These are phyloP conservation scores for Noctua comes DNA, from an alignment of 2,888 invertebrate species.

Conservation along the genomic window DNA sequence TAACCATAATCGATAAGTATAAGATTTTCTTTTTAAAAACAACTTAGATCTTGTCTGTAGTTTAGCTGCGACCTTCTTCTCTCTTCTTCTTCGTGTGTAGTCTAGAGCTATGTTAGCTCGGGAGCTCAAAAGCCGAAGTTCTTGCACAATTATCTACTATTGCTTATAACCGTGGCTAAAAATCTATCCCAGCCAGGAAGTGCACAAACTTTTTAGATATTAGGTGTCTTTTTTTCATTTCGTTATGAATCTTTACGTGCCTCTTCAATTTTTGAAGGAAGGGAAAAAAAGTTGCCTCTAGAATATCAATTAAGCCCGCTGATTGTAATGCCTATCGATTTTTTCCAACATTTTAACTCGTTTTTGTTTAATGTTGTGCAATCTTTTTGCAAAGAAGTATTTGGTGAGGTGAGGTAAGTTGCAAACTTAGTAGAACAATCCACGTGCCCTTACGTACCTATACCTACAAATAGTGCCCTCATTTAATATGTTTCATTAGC, in stretches of 20 bases:
- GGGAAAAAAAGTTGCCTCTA: not conserved
- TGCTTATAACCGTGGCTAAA: not conserved
- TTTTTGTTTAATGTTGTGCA: conserved; percentile 14
- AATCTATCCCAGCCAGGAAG: not conserved
- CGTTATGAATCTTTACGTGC: not conserved
- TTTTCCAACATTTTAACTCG: not conserved
- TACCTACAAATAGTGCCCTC: not conserved
- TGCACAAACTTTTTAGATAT: not conserved
- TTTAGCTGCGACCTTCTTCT: not conserved
- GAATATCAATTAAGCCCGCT: not conserved
- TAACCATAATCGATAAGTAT: no score
- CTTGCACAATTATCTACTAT: not conserved
- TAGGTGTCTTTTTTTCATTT: not conserved
- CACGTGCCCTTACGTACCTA: not conserved
- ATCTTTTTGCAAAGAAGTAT: not conserved
- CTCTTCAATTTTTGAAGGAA: not conserved
- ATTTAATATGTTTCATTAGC: conserved; percentile 17
- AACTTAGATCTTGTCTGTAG: not conserved
- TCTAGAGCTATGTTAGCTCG: not conserved
- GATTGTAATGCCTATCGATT: not conserved
- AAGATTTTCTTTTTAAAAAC: not conserved
- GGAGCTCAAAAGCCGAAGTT: not conserved
- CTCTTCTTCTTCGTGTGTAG: not conserved
- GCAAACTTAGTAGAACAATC: no score
- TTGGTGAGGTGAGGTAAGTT: not conserved